Evolutionary conservation across 2,797 vertebrate genomes (phyloP).

Genomic region (Coendou prehensilis): DNA sequence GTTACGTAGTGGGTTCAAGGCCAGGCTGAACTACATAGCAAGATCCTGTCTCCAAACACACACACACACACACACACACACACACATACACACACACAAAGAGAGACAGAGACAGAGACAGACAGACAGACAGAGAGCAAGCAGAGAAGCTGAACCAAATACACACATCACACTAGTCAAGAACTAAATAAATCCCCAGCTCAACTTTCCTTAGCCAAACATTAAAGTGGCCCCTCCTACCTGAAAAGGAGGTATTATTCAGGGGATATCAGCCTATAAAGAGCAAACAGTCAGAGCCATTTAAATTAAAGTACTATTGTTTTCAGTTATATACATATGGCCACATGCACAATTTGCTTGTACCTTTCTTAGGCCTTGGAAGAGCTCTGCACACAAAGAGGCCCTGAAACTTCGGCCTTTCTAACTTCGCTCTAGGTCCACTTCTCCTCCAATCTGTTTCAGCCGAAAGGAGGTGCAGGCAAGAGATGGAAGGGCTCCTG

Average conservation of each 20-base stretch:
- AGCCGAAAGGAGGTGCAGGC: not conserved
- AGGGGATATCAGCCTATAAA: not conserved
- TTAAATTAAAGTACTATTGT: not conserved
- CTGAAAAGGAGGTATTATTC: not conserved
- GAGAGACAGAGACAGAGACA: not conserved
- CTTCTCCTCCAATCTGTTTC: not conserved
- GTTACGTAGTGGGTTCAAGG: not conserved
- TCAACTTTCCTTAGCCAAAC: not conserved
- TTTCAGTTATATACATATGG: not conserved
- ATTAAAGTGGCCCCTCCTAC: not conserved
- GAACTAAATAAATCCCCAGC: not conserved
- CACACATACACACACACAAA: no score
- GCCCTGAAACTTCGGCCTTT: not conserved
- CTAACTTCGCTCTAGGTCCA: not conserved
- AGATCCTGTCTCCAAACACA: not conserved
- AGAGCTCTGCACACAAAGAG: not conserved
- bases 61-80: no score
- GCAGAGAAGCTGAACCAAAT: not conserved
- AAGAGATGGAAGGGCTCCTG: not conserved
- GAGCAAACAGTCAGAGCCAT: not conserved
- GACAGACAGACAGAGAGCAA: not conserved
- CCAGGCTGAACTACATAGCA: not conserved
- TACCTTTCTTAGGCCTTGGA: not conserved
- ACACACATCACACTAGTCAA: not conserved
- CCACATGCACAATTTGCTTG: not conserved